These are phyloP conservation scores for Drosophila paranaensis DNA, from an alignment of 2,888 invertebrate genomes.

Conservation along the genomic window DNA sequence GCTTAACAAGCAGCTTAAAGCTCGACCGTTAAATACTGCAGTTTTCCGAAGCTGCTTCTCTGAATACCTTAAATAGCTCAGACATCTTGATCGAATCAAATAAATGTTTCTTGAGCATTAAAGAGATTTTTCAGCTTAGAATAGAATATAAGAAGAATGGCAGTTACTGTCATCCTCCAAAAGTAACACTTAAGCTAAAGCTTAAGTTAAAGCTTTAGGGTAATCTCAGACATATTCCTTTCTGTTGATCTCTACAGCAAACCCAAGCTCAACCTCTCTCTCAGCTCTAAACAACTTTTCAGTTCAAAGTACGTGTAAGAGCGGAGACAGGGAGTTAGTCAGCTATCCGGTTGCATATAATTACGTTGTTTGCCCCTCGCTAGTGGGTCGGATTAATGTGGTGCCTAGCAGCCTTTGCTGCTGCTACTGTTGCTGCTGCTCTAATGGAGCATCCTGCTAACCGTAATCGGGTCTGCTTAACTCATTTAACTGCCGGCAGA, in stretches of 20 bases:
- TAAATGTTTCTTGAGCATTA: too few species aligned
- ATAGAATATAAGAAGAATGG: too few species aligned
- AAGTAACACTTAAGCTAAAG: background rate
- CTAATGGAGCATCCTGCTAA: slow-evolving; percentile 15
- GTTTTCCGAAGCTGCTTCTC: background rate
- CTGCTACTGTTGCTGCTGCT: background rate
- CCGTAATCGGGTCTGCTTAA: slow-evolving; percentile 40
- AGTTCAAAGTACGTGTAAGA: background rate
- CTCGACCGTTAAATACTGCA: background rate
- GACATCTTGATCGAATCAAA: too few species aligned
- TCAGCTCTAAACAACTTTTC: background rate
- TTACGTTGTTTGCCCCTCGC: slow-evolving; percentile 15
- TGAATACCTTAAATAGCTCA: background rate
- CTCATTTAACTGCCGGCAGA: slow-evolving; percentile 44
- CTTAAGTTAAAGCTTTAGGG: background rate
- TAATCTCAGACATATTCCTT: too few species aligned
- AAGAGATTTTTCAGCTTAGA: too few species aligned
- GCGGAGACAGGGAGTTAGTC: background rate
- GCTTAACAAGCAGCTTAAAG: background rate
- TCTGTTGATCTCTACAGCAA: background rate
- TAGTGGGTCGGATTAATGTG: slow-evolving; percentile 34
- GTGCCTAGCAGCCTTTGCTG: background rate
- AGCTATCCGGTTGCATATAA: background rate
- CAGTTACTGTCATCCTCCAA: too few species aligned
- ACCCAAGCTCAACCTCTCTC: background rate